Percentiles rank a stretch among this genome's conserved stretches.
Conservation (phyloP, 2,113 vertebrate species). For the Trogon melanurus region DNA sequence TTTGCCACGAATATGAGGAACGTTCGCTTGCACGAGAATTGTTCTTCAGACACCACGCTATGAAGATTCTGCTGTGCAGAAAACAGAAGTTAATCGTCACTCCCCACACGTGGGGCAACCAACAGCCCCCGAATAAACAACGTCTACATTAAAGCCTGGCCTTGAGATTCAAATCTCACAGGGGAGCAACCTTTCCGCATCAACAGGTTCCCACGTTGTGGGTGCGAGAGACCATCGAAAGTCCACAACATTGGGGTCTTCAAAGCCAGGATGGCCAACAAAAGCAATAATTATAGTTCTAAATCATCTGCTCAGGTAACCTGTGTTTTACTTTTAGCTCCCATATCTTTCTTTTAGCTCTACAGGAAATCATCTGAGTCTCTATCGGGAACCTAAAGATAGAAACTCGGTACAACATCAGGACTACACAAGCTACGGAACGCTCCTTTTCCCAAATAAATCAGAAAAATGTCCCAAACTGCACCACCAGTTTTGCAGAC, state of each 20-base stretch:
- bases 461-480: not conserved
- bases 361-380: not conserved
- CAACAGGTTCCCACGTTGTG: not conserved
- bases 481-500: not conserved
- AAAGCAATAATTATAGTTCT: not conserved
- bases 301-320: not conserved
- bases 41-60: not conserved
- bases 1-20: not conserved
- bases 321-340: not conserved
- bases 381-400: not conserved
- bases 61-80: not conserved
- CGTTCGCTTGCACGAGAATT: not conserved
- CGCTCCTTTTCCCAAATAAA: not conserved
- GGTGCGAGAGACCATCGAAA: not conserved
- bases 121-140: not conserved
- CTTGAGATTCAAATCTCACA: not conserved
- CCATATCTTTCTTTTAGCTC: not conserved
- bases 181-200: not conserved
- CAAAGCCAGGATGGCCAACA: not conserved
- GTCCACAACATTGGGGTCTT: not conserved
- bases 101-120: not conserved
- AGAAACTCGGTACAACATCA: not conserved
- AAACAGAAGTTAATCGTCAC: not conserved
- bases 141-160: not conserved
- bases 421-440: not conserved